Evolutionary conservation across 2,888 invertebrate species (phyloP), one percentile per base, ranked within the genome.

Genomic region (Phymatocera aterrima): DNA sequence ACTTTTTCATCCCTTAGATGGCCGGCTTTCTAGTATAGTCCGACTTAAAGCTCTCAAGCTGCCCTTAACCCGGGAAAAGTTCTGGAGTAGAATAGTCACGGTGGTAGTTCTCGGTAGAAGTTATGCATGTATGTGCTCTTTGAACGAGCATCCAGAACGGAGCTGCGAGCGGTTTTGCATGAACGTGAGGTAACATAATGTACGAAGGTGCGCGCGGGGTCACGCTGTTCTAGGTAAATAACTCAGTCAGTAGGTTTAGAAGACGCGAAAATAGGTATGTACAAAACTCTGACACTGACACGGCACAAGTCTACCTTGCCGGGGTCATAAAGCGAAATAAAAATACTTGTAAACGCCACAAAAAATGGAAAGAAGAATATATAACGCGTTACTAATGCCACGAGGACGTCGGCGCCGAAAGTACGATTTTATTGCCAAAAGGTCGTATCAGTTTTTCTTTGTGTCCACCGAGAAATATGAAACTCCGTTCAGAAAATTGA

Each of bases 91-190:
- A n/a, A n/a, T n/a, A n/a, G n/a, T n/a, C n/a, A n/a, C n/a, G n/a
- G n/a, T n/a, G n/a, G n/a, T n/a, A n/a, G n/a, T n/a, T n/a, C n/a
- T n/a, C n/a, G 10, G 10, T 18, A 54, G 24, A 28, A 28, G 57
- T 18, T 37, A 10, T 5, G 18, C 18, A 12, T n/a, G 31, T 31
- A 60, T 60, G 24, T n/a, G 60, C n/a, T 21, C 34, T 37, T 37
- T n/a, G 18, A 64, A 64, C 64, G 64, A 64, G 64, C 37, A n/a
- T 6, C 21, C 21, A 34, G 37, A 64, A 64, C 37, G 64, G 37
- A 18, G n/a, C 64, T 34, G 2, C 21, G n/a, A 64, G 64, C 34
- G 34, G 64, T 64, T 64, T 64, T 64, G 64, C 64, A 64, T 37
- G 37, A 37, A 64, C 64, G 64, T 64, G 64, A 64, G 18, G 37